These are phyloP conservation scores for Myzus persicae DNA, from an alignment of 1,140 invertebrate species.

Conservation along the genomic window DNA sequence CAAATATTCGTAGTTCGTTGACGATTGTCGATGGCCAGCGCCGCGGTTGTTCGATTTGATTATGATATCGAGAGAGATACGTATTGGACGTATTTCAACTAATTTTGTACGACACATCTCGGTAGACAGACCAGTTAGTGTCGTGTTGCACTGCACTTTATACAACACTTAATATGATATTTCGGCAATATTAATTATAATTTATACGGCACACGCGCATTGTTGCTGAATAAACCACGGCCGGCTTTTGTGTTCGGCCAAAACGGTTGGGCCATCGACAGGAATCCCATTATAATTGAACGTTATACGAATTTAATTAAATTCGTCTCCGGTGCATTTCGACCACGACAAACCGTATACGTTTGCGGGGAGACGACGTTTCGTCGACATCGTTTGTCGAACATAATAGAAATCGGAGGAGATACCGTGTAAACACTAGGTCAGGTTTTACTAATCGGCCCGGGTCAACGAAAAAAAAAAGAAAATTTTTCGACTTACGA, in stretches of 20 bases:
- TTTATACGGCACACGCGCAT: not conserved
- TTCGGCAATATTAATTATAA: not conserved
- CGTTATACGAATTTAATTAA: not conserved
- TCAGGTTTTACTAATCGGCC: not conserved
- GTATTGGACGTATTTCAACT: not conserved
- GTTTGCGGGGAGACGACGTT: not conserved
- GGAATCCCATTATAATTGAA: not conserved
- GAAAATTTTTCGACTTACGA: not conserved
- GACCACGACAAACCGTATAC: not conserved
- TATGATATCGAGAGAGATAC: not conserved
- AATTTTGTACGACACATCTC: not conserved
- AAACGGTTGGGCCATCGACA: not conserved
- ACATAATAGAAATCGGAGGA: not conserved
- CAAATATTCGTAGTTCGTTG: no score
- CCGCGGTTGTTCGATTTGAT: no score
- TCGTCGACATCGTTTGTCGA: not conserved
- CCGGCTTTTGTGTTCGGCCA: not conserved
- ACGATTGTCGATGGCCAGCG: no score
- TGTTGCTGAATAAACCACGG: no score
- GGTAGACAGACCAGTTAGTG: no score
- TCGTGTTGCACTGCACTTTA: no score
- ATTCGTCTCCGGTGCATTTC: not conserved
- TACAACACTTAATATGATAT: no score
- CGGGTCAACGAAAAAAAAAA: not conserved
- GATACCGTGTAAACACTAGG: not conserved